These are phyloP conservation scores for Sebastolobus altivelis DNA, from an alignment of 2,797 vertebrate species.

Conservation along the genomic window DNA sequence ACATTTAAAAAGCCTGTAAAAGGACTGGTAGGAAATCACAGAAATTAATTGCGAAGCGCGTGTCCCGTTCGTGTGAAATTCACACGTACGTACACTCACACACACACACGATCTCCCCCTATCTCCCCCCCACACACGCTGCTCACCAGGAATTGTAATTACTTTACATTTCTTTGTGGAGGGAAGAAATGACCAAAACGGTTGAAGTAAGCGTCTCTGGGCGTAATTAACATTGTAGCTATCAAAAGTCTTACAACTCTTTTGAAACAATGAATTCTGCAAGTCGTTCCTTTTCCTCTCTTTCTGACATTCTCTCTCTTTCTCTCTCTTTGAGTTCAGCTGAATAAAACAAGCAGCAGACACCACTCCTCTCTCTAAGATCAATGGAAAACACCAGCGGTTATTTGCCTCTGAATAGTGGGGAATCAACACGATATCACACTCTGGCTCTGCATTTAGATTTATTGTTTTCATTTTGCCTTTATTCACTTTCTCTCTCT, in stretches of 20 bases:
- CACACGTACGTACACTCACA: conserved; percentile 1
- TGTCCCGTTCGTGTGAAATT: conserved; percentile 39
- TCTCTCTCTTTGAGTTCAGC: conserved; percentile 10
- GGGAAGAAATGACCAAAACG: conserved; percentile 63
- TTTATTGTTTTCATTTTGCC: conserved; percentile 53
- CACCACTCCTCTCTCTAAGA: conserved; percentile 28
- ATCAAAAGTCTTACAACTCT: conserved; percentile 56
- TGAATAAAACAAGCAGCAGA: conserved; percentile 27
- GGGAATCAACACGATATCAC: conserved; percentile 25
- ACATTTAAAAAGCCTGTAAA: conserved; percentile 85
- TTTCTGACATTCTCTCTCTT: conserved; percentile 1
- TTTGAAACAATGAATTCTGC: conserved; percentile 43
- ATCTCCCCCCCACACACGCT: conserved; percentile 42
- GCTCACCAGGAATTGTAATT: conserved; percentile 72
- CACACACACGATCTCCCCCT: conserved; percentile 8
- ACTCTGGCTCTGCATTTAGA: conserved; percentile 33
- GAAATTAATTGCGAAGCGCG: conserved; percentile 76
- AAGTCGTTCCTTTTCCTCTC: neutral
- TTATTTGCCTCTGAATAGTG: conserved; percentile 30
- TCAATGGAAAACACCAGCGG: conserved; percentile 49
- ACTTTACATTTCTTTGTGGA: conserved; percentile 70
- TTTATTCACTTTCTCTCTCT: conserved; percentile 26
- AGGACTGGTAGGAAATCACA: conserved; percentile 79
- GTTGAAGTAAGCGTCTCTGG: conserved; percentile 63
- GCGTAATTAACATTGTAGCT: conserved; percentile 68